Conservation (phyloP, 2,888 invertebrate genomes). For the Brachypalpus laphriformis region DNA sequence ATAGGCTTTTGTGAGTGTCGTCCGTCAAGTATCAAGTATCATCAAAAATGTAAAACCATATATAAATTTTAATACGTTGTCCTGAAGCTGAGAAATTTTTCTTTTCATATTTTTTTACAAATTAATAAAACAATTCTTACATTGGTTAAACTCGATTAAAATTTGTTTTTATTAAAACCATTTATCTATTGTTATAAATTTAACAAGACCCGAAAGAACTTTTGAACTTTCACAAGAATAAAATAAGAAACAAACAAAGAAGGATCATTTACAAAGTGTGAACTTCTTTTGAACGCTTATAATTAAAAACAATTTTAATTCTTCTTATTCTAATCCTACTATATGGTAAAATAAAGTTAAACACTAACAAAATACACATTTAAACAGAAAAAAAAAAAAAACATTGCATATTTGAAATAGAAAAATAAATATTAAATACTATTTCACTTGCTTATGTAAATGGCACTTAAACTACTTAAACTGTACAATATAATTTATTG, state of each 20-base stretch:
- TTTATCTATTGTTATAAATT: conserved; percentile 53
- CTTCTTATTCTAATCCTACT: neutral
- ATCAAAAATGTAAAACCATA: too few relatives aligned
- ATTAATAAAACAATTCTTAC: neutral
- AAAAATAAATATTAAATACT: conserved; percentile 59
- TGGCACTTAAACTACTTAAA: conserved; percentile 71
- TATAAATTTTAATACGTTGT: too few relatives aligned
- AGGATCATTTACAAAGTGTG: conserved; percentile 37
- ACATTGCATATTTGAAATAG: conserved; percentile 45
- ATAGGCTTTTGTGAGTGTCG: too few relatives aligned
- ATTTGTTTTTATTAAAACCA: conserved; percentile 51
- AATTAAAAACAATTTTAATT: conserved; percentile 22
- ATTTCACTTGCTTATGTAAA: conserved; percentile 71
- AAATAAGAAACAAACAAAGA: conserved; percentile 5
- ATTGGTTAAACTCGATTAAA: conserved; percentile 43
- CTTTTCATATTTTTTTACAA: too few relatives aligned
- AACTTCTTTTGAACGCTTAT: conserved; percentile 27
- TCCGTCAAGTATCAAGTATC: too few relatives aligned
- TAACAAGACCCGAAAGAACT: conserved; percentile 53
- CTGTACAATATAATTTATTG: conserved; percentile 24
- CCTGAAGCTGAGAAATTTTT: too few relatives aligned
- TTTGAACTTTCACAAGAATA: conserved; percentile 36
- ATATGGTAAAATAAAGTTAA: conserved; percentile 6
- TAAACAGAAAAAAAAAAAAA: too few relatives aligned
- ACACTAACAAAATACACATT: conserved; percentile 41